Base-by-base conservation (phyloP, 2,888 invertebrate genomes). In the Pandemis corylana region DNA sequence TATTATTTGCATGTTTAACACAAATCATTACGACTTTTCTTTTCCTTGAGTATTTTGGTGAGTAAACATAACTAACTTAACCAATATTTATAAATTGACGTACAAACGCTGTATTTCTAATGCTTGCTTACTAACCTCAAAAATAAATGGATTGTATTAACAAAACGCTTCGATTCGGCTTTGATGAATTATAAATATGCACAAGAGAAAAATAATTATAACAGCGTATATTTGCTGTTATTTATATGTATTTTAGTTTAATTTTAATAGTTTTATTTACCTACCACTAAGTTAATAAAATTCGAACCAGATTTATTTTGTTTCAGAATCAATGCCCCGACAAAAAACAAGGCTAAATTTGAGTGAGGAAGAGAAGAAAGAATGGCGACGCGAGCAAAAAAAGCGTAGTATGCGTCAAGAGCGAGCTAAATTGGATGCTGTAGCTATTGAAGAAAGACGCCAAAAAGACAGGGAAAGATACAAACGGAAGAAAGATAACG, bases 401-500 rank as follows among this genome's bases (percentile, higher is more conserved):
- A 53, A 53, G 7, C 10, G 15, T 15, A 7, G 7, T 12, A 53
- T 53, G 53, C 53, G 15, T 2, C 53, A 53, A 53, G 6, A 15
- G 7, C 53, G 53, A 53, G 53, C 53, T 15, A 53, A n/a, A 5
- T 15, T 53, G 12, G 53, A 53, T 15, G 53, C 15, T 53, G 53
- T 15, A 7, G 53, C 53, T 53, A 53, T 53, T 15, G 53, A 53
- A 7, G 53, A 53, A 15, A 10, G 53, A 53, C 53, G 53, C 6
- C n/a, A 53, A 53, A 53, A 53, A 53, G 53, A 53, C 15, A 53
- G 53, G 12, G 46, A 65, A 65, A 13, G 65, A 42, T 65, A 53
- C 15, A 15, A 53, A 53, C 53, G 53, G 5, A 53, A 53, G 53
- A 53, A 53, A 15, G 53, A 53, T 7, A 53, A 15, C 15, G 53